Percentiles rank a stretch among this genome's conserved stretches.
Evolutionary conservation across 2,113 vertebrate species (phyloP).

Genomic region (Cyanoderma ruficeps): DNA sequence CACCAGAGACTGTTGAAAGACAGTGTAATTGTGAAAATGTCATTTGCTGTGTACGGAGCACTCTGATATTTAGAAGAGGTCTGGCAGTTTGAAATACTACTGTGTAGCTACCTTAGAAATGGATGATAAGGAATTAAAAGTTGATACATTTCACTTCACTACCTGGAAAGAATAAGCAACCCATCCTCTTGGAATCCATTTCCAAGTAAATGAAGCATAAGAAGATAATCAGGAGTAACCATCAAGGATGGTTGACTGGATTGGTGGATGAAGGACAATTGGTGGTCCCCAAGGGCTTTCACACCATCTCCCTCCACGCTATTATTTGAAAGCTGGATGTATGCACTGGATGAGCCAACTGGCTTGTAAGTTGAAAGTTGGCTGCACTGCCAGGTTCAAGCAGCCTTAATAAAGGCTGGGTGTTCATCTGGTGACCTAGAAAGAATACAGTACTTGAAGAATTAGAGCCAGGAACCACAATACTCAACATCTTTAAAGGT

Average conservation of each 20-base stretch:
- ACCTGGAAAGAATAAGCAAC: neutral
- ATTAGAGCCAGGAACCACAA: neutral
- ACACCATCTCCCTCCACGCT: neutral
- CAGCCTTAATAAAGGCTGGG: neutral
- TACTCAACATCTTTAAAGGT: neutral
- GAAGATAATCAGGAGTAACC: neutral
- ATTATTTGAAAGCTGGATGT: neutral
- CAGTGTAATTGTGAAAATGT: neutral
- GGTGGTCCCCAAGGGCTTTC: neutral
- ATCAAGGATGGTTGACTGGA: neutral
- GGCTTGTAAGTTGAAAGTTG: neutral
- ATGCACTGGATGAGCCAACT: neutral
- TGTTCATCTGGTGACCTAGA: neutral
- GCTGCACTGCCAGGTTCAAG: neutral
- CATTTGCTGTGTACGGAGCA: rapidly evolving
- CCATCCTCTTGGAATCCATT: neutral
- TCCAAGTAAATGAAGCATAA: neutral
- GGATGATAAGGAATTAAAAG: neutral
- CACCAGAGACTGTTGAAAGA: neutral
- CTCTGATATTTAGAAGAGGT: neutral
- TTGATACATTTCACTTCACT: neutral
- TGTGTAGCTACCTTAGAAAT: neutral
- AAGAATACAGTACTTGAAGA: neutral
- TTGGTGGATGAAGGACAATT: neutral
- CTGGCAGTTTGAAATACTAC: neutral